Evolutionary conservation across 2,888 invertebrate species (phyloP).

Genomic region (Stenotaenia linearis): DNA sequence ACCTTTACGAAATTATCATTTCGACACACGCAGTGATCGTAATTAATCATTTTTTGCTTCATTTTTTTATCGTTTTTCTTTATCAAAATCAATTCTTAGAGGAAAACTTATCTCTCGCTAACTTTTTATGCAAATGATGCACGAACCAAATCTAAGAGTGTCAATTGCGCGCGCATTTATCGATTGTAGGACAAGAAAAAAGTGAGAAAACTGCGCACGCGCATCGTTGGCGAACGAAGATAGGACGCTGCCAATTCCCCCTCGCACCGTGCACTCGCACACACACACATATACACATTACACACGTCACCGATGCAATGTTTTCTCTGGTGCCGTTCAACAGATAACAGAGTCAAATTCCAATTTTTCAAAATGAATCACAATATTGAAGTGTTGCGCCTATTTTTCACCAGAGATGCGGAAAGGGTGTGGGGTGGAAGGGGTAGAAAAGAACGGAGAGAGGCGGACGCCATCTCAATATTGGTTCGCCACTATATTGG

Average conservation of each 20-base stretch:
- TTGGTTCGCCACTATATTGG: constrained; percentile 34
- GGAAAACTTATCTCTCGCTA: neutral
- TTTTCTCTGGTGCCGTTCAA: neutral
- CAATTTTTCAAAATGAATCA: constrained; percentile 33
- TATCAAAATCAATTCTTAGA: constrained; percentile 8
- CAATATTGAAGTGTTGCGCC: constrained; percentile 32
- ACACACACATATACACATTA: neutral
- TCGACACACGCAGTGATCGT: neutral
- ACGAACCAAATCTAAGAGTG: constrained; percentile 15
- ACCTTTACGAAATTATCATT: neutral
- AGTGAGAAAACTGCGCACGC: neutral
- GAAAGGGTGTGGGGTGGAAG: neutral
- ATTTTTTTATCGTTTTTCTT: neutral
- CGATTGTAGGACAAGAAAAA: neutral
- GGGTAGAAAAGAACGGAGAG: neutral
- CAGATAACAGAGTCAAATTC: constrained; percentile 31
- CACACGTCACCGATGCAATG: neutral
- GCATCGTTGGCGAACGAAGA: constrained; percentile 1
- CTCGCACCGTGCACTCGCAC: neutral
- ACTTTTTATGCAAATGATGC: constrained; percentile 19
- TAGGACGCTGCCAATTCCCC: neutral
- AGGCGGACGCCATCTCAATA: constrained; percentile 29
- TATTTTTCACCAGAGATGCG: neutral
- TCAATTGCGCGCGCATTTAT: constrained; percentile 19
- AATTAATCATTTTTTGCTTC: neutral